Conservation (phyloP, 2,888 invertebrate genomes). For the Chymomyza fuscimana region DNA sequence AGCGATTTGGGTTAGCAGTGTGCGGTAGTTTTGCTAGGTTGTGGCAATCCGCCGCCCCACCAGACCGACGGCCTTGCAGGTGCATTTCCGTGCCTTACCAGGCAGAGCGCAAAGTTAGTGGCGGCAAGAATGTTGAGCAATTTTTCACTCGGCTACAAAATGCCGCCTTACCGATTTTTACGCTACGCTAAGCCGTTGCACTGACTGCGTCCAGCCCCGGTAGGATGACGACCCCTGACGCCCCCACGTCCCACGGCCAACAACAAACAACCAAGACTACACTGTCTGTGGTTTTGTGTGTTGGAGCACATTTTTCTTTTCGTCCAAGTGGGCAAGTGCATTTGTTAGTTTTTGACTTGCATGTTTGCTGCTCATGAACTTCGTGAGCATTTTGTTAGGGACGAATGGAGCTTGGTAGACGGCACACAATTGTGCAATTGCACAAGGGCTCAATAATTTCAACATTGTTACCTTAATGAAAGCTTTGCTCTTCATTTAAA, state of each 20-base stretch:
- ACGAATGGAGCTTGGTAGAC: slow-evolving; percentile 14
- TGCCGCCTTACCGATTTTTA: slow-evolving; percentile 64
- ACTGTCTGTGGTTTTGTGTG: slow-evolving; percentile 2
- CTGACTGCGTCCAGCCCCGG: slow-evolving; percentile 9
- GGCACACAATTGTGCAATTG: not conserved
- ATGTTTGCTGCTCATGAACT: slow-evolving; percentile 25
- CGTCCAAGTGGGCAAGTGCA: slow-evolving; percentile 44
- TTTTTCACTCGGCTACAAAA: slow-evolving; percentile 60
- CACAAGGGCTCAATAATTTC: slow-evolving; percentile 70
- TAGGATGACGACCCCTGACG: slow-evolving; percentile 4
- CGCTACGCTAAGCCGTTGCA: slow-evolving; percentile 43
- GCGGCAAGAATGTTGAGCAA: slow-evolving; percentile 46
- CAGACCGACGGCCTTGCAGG: slow-evolving; percentile 39
- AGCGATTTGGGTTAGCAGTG: slow-evolving; percentile 75
- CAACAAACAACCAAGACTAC: not conserved
- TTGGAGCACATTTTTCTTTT: slow-evolving; percentile 12
- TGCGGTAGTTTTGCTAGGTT: slow-evolving; percentile 21
- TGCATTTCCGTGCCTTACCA: slow-evolving; percentile 51
- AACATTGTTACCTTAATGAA: slow-evolving; percentile 78
- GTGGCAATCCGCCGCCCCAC: not conserved
- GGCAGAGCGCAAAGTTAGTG: slow-evolving; percentile 19
- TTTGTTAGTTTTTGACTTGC: slow-evolving; percentile 38
- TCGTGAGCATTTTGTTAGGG: slow-evolving; percentile 18
- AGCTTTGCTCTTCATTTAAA: slow-evolving; percentile 77
- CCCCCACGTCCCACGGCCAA: not conserved